phyloP scores from a whole-genome alignment of 2,888 invertebrate species.

The Dilophus febrilis region DNA sequence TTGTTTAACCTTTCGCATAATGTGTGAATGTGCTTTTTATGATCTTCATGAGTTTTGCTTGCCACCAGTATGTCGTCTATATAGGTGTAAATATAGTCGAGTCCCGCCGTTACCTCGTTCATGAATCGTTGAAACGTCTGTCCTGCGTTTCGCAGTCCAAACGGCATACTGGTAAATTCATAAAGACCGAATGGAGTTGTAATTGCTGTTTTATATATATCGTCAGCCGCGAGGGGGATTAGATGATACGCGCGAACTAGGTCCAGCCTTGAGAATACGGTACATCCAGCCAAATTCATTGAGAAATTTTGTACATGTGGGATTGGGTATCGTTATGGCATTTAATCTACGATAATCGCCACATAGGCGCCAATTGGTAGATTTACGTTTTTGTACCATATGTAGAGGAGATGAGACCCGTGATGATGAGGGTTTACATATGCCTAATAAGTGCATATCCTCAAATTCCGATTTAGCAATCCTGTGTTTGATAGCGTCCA shows the following conservation, averaged over 20 bases:
- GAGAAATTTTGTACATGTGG: slow-evolving; percentile 16
- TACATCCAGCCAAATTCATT: slow-evolving; percentile 9
- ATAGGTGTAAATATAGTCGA: slow-evolving; percentile 8
- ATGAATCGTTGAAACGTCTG: slow-evolving; percentile 18
- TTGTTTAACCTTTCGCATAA: slow-evolving; percentile 10
- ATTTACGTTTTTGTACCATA: neutral
- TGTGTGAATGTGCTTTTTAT: slow-evolving; percentile 7
- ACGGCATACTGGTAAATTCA: slow-evolving; percentile 17
- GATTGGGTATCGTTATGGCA: slow-evolving; percentile 15
- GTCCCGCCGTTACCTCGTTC: slow-evolving; percentile 14
- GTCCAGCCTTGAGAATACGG: slow-evolving; percentile 14
- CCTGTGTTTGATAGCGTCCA: neutral
- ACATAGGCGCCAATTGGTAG: slow-evolving; percentile 8
- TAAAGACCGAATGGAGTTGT: slow-evolving; percentile 20
- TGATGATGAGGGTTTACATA: neutral
- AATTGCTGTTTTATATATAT: slow-evolving; percentile 19
- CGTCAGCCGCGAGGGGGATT: slow-evolving; percentile 17
- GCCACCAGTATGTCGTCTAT: slow-evolving; percentile 15
- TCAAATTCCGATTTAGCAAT: neutral
- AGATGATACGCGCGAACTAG: slow-evolving; percentile 17
- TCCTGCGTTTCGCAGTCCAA: slow-evolving; percentile 15
- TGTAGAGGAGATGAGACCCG: neutral
- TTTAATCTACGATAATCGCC: slow-evolving; percentile 21
- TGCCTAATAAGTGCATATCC: neutral
- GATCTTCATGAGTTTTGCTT: slow-evolving; percentile 10